Evolutionary conservation across 2,888 invertebrate species (phyloP).

Genomic region (Hydraecia micacea): DNA sequence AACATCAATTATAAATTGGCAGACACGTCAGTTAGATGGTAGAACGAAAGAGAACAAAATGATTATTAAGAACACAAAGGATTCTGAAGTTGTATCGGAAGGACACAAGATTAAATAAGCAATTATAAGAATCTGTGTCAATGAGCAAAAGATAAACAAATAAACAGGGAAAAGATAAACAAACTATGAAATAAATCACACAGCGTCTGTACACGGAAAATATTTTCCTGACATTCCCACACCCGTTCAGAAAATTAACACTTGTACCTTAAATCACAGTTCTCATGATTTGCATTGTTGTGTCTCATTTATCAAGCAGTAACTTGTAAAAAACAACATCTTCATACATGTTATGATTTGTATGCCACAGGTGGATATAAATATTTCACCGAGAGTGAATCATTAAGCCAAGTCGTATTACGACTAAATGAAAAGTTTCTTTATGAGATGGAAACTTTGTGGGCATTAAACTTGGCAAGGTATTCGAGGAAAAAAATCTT

Average conservation of each 20-base stretch:
- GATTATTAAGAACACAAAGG: background rate
- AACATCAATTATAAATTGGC: background rate
- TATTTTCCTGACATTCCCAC: conserved; percentile 27
- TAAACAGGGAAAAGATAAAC: background rate
- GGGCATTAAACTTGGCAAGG: conserved; percentile 71
- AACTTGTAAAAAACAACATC: conserved; percentile 41
- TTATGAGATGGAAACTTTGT: conserved; percentile 77
- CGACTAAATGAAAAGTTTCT: conserved; percentile 71
- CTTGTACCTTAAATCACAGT: conserved; percentile 46
- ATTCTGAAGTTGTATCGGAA: background rate
- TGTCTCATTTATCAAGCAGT: conserved; percentile 47
- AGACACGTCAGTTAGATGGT: background rate
- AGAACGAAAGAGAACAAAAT: background rate
- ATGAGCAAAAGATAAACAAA: conserved; percentile 6
- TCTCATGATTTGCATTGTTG: conserved; percentile 37
- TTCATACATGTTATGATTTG: conserved; percentile 49
- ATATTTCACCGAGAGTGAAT: conserved; percentile 57
- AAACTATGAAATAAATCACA: conserved; percentile 30
- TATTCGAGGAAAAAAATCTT: conserved; percentile 69
- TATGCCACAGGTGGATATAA: conserved; percentile 66
- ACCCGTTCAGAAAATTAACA: conserved; percentile 41
- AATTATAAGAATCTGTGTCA: conserved; percentile 23
- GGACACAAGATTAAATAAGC: background rate
- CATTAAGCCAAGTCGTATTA: conserved; percentile 63
- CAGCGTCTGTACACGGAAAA: conserved; percentile 9